A percentile compares a stretch with the other conserved stretches of the same genome.
Evolutionary conservation across 2,888 invertebrate species (phyloP).

Genomic region (Vanessa cardui): DNA sequence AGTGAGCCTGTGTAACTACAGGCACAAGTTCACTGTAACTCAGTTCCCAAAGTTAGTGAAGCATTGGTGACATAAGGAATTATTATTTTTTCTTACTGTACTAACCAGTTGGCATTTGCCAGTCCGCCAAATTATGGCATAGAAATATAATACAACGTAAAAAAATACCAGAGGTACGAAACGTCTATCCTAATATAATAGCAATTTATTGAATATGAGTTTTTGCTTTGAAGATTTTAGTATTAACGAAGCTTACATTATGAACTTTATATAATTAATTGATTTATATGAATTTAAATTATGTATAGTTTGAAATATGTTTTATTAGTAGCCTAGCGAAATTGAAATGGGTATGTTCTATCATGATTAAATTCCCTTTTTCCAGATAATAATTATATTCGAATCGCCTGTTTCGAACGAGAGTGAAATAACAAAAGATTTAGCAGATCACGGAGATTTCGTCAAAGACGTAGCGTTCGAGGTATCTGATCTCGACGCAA

Average conservation of each 20-base stretch:
- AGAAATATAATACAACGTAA: not conserved
- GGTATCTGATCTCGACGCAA: slow-evolving; percentile 94
- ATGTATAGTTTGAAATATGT: no score
- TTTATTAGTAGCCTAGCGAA: not conserved
- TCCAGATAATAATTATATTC: slow-evolving; percentile 94
- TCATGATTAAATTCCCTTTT: slow-evolving; percentile 20
- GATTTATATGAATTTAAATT: no score
- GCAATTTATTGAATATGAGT: not conserved
- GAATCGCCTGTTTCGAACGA: slow-evolving; percentile 90
- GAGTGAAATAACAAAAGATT: slow-evolving; percentile 87
- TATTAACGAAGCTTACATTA: not conserved
- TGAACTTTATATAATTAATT: no score
- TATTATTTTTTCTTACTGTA: no score
- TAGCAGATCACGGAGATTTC: slow-evolving; percentile 95
- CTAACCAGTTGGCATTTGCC: no score
- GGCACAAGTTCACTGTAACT: no score
- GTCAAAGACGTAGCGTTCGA: slow-evolving; percentile 97
- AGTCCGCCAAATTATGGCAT: no score
- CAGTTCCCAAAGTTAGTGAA: no score
- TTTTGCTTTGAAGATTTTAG: not conserved
- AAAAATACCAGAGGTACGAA: not conserved
- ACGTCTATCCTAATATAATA: not conserved
- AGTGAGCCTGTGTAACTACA: not conserved
- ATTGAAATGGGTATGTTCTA: not conserved
- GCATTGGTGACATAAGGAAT: no score